Evolutionary conservation across 2,113 vertebrate species (phyloP), one percentile per base, ranked within the genome.

Genomic region (Pseudopipra pipra): DNA sequence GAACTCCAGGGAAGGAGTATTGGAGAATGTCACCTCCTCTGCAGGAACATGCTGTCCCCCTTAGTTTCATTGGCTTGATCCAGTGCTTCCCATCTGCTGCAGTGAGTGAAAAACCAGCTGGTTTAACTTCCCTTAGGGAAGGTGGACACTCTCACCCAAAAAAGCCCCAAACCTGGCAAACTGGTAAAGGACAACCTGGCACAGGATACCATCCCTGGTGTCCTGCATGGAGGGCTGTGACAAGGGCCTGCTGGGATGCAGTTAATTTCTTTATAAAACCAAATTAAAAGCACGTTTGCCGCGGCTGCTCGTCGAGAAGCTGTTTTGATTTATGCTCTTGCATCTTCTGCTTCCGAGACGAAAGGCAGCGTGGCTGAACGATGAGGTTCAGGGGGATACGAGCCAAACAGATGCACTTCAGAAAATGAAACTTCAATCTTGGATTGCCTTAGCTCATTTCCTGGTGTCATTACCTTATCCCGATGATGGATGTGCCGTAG

Each of bases 331-430:
- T 88, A 93, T 52, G 33, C 44, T 71, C 68, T 22, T 75, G 88
- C 51, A 67, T 92, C 88, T 92, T 77, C 77, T 63, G 59, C 70
- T 51, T 85, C 52, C 8, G 55, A 95, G 80, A 87, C 90, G 63
- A 88, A 82, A 89, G 81, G 30, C 75, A 58, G 58, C 18, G 0
- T 67, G 89, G 81, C 59, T 82, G 61, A 62, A 81, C 8, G 39
- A 80, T 92, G 93, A 93, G 86, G 47, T 81, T 95, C 1, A 5
- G 83, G 67, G 39, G 35, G 67, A 44, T 56, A 90, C 0, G 27
- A 95, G 95, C 95, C 94, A 93, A 95, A 93, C 94, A 96, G 90
- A 96, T 97, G 91, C 91, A 81, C 83, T 95, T 95, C 83, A 90
- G 79, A 93, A 92, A 88, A 92, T 88, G 82, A 74, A 66, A 74